Evolutionary conservation across 2,113 vertebrate species (phyloP).

Genomic region (Sturnira hondurensis): DNA sequence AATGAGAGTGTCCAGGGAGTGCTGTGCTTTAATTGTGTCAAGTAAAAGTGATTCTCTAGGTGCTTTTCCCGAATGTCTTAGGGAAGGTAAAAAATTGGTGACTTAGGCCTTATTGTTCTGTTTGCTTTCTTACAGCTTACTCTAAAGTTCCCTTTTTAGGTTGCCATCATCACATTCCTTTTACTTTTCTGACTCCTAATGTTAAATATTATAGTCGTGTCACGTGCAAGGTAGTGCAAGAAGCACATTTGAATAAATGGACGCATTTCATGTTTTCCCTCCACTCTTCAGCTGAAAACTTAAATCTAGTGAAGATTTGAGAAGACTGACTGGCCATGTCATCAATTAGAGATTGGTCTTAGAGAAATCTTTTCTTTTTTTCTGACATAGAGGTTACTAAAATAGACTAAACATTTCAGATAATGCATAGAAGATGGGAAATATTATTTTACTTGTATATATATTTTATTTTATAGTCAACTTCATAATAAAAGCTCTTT

Average conservation of each 20-base stretch:
- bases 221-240: not conserved
- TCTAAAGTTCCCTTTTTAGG: not conserved
- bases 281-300: not conserved
- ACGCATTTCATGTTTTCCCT: not conserved
- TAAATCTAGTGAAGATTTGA: not conserved
- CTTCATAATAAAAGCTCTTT: not conserved
- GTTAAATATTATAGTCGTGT: slow-evolving; percentile 5
- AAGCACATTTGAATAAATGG: not conserved
- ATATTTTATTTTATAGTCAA: not conserved
- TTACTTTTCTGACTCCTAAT: slow-evolving; percentile 22
- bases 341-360: not conserved
- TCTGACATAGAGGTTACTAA: not conserved
- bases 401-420: not conserved
- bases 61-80: slow-evolving; percentile 48
- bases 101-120: not conserved
- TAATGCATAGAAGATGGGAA: not conserved
- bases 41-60: not conserved
- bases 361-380: not conserved
- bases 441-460: not conserved
- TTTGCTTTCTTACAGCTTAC: not conserved
- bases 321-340: not conserved
- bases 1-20: slow-evolving; percentile 5
- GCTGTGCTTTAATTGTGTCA: not conserved
- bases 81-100: slow-evolving; percentile 7
- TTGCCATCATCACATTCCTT: not conserved